Evolutionary conservation across 1,140 invertebrate genomes (phyloP).

Genomic region (Drosophila trapezifrons): DNA sequence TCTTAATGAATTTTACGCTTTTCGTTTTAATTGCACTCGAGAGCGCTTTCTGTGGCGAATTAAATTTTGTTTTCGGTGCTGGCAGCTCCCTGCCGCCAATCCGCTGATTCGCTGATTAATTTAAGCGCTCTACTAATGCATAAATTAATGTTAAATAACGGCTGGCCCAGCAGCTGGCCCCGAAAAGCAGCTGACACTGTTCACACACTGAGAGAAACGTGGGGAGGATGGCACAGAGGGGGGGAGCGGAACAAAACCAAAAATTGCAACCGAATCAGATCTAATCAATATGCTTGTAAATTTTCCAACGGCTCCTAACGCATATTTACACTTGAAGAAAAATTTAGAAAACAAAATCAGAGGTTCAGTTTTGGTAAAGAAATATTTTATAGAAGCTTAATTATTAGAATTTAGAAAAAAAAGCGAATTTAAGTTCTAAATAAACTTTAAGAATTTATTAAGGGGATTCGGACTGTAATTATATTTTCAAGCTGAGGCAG

Average conservation of each 20-base stretch:
- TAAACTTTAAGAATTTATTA: too few species aligned
- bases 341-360: not conserved
- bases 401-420: too few species aligned
- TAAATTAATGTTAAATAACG: slow-evolving; percentile 78
- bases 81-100: too few species aligned
- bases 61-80: slow-evolving; percentile 24
- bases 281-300: slow-evolving; percentile 63
- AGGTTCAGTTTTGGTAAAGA: not conserved
- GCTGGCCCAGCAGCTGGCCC: slow-evolving; percentile 28
- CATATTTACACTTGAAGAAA: slow-evolving; percentile 4
- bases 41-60: slow-evolving; percentile 18
- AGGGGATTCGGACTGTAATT: too few species aligned
- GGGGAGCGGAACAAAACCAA: slow-evolving; percentile 5
- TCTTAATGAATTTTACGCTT: slow-evolving; percentile 18
- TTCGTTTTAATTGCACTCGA: slow-evolving; percentile 35
- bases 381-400: not conserved
- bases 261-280: slow-evolving; percentile 40
- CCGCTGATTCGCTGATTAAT: slow-evolving; percentile 78
- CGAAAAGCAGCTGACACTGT: slow-evolving; percentile 24
- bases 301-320: slow-evolving; percentile 24
- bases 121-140: slow-evolving; percentile 73
- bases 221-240: not conserved
- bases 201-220: slow-evolving; percentile 22
- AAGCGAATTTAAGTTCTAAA: too few species aligned
- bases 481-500: not conserved